These are phyloP conservation scores for Porites rus DNA, from an alignment of 92 coral and sea anemone genomes.

Conservation along the genomic window DNA sequence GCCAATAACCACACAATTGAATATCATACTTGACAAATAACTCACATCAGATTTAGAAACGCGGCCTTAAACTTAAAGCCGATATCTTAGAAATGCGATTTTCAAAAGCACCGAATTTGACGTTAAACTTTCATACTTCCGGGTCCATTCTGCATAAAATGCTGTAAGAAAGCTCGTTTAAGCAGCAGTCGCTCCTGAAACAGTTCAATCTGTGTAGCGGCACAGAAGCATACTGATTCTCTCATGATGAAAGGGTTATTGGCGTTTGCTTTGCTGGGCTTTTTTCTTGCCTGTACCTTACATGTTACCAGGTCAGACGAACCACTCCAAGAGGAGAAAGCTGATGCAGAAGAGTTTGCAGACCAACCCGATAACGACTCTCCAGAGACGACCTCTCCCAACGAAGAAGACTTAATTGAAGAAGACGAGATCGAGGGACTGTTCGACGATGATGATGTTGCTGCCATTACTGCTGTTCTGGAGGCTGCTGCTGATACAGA, in stretches of 20 bases:
- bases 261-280: neutral
- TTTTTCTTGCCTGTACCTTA: neutral
- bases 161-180: neutral
- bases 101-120: too few relatives aligned
- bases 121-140: neutral
- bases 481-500: neutral
- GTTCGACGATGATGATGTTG: neutral
- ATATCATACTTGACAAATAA: too few relatives aligned
- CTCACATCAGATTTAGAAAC: too few relatives aligned
- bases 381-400: too few relatives aligned
- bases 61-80: too few relatives aligned
- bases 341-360: neutral
- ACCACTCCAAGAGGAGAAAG: neutral
- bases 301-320: neutral
- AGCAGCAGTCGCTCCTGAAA: neutral
- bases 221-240: neutral
- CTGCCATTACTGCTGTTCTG: neutral
- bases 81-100: too few relatives aligned
- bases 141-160: neutral
- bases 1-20: too few relatives aligned
- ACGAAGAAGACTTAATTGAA: too few relatives aligned
- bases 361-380: neutral
- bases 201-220: neutral
- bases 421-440: neutral
- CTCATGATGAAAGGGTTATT: neutral